Evolutionary conservation across 92 coral and sea anemone species (phyloP), one percentile per base, ranked within the genome.

Genomic region (Chrysogorgia sp.): DNA sequence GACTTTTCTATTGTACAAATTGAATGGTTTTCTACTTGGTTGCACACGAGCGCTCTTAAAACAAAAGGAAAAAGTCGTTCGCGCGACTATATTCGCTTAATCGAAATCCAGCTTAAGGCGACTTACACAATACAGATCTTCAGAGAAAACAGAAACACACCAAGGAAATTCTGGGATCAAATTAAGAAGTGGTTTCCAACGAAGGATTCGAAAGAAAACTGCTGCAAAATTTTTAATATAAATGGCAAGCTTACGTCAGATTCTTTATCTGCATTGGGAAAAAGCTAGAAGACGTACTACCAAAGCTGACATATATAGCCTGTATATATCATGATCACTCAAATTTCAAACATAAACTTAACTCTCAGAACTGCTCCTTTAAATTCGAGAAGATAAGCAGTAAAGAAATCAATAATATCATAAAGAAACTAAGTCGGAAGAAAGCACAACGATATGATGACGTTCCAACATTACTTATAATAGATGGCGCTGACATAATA

Each of bases 401-500:
- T 45, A 45, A 14, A 5, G 14, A 68, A 25, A 45, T 68, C 28
- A 29, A 33, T 5, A 40, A 68, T 45, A 24, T 68, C 19, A 26
- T 68, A 14, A 68, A 68, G 58, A 14, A 4, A 0, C 8, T 68
- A 0, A 25, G 34, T 22, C 0, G 75, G 45, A 1, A 0, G 58
- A 68, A 68, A 45, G 75, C 58, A 0, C 58, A 68, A 68, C 58
- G 75, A 1, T 45, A 68, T 68, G 75, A 68, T 28, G 75, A 68
- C 10, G 45, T 45, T n/a, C n/a, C n/a, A n/a, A n/a, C n/a, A n/a
- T n/a, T n/a, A n/a, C n/a, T n/a, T n/a, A n/a, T n/a, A n/a, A n/a
- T n/a, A n/a, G n/a, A n/a, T n/a, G n/a, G n/a, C n/a, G n/a, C n/a
- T n/a, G n/a, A n/a, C n/a, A n/a, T n/a, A n/a, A n/a, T n/a, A n/a